A percentile compares a stretch with the other conserved stretches of the same genome.
phyloP scores from a whole-genome alignment of 2,888 invertebrate species.

The Incurvaria masculella region DNA sequence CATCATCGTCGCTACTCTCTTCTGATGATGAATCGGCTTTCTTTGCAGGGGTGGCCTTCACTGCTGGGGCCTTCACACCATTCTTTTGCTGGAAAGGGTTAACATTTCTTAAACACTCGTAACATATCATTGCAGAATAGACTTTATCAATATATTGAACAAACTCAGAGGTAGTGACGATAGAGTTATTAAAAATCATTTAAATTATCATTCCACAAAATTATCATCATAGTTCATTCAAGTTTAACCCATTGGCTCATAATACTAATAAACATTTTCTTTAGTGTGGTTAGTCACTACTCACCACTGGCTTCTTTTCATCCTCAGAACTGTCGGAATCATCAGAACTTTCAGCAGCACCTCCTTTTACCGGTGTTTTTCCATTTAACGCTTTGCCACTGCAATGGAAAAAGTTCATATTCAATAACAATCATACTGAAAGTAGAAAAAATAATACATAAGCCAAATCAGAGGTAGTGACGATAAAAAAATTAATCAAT shows the following conservation, averaged over 20 bases:
- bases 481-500: neutral
- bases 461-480: neutral
- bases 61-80: neutral
- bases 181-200: constrained; percentile 12
- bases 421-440: neutral
- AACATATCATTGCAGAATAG: no score
- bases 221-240: neutral
- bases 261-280: no score
- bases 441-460: neutral
- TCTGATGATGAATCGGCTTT: constrained; percentile 20
- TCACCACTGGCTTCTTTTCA: constrained; percentile 27
- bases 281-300: neutral
- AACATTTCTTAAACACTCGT: no score
- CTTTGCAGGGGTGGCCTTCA: constrained; percentile 8
- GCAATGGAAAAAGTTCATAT: neutral
- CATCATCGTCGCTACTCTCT: constrained; percentile 37
- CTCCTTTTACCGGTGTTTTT: constrained; percentile 28
- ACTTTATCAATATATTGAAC: neutral
- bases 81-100: no score
- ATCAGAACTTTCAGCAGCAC: constrained; percentile 34
- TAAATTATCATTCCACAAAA: neutral
- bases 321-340: constrained; percentile 43
- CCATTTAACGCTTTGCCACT: constrained; percentile 24
- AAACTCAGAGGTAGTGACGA: constrained; percentile 48
- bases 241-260: no score